Conservation (phyloP, 2,113 vertebrate species). For the Pedetes capensis region DNA sequence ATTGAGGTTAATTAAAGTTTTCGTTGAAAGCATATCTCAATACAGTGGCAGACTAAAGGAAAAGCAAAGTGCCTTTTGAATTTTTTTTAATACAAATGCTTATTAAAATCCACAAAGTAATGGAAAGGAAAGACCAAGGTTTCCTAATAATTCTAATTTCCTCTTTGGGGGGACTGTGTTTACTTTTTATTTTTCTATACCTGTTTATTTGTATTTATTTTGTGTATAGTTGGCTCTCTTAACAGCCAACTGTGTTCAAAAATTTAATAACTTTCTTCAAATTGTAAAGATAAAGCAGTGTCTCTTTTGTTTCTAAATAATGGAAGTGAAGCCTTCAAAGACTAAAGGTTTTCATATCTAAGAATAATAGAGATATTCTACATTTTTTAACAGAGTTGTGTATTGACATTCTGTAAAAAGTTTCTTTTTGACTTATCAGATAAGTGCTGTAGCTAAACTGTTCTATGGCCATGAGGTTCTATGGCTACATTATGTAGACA, state of each 20-base stretch:
- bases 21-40: neutral
- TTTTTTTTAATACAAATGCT: neutral
- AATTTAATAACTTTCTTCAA: neutral
- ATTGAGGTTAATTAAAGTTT: neutral
- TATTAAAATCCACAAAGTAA: neutral
- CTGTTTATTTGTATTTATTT: neutral
- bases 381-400: neutral
- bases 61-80: neutral
- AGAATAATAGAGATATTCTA: neutral
- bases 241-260: neutral
- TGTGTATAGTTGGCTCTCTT: constrained; percentile 12
- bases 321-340: neutral
- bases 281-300: neutral
- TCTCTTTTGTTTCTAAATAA: constrained; percentile 10
- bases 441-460: neutral
- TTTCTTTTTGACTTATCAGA: neutral
- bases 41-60: neutral
- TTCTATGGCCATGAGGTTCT: neutral
- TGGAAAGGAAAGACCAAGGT: neutral
- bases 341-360: neutral
- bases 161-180: neutral
- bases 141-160: neutral
- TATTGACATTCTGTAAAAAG: neutral
- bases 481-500: neutral
- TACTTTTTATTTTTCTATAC: neutral